Evolutionary conservation across 2,888 invertebrate genomes (phyloP), one percentile per base, ranked within the genome.

Genomic region (Scaptomyza polygonia): DNA sequence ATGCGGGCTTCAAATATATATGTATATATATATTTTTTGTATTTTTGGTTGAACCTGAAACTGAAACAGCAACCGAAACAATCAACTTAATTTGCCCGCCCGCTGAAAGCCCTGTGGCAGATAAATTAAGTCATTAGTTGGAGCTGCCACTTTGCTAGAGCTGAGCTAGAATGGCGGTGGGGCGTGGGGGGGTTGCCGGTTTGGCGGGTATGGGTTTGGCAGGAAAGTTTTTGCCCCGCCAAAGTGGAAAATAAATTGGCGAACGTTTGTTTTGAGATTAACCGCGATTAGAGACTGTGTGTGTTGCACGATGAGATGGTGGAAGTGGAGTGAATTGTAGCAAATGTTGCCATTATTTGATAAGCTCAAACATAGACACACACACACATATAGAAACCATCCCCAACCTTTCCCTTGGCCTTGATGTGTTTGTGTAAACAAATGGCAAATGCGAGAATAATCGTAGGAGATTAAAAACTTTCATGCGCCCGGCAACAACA

Each of bases 81-180:
- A 88, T 88, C 81, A 88, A 89, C 88, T 89, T 90, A 88, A 89
- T 86, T 88, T 89, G 83, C 81, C 81, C 86, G 89, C 86, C 86
- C 87, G 89, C 85, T 88, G 89, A 89, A 87, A 84, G 82, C 88
- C 90, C 90, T 88, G 89, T 89, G 88, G 89, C 89, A 88, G 92
- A 91, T 91, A 91, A 91, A 91, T 91, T 91, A 91, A 91, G 91
- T 91, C 92, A 91, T 91, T 91, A 91, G 92, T 90, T 91, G 89
- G 85, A 86, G 79, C 87, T 63, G 67, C 70, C 80, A 73, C 66
- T 80, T 69, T 59, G 66, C 71, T 42, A 61, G 63, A 42, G 30
- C 30, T 12, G 8, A 16, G 8, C 39, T 25, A 25, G 40, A 44
- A 9, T 9, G 53, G 14, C 21, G 42, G 40, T 18, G 3, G 12